Base-by-base conservation (phyloP, 2,797 vertebrate genomes). In the Anguilla marmorata region DNA sequence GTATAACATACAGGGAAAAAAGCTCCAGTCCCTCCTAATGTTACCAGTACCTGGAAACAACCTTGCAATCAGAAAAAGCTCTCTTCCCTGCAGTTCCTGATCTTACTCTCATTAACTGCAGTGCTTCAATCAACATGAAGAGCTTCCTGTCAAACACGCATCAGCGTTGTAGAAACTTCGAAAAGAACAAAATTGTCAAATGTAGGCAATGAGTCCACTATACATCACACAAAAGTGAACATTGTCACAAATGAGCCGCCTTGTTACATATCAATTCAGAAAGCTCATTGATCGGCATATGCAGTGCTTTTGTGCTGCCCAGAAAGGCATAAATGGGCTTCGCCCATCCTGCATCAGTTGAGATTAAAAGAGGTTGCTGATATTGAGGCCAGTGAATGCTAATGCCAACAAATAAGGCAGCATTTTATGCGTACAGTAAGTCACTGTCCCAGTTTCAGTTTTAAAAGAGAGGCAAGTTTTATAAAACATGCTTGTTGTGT, bases 61-160 rank as follows among this genome's bases (percentile, higher is more conserved):
- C 45, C 21, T 14, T 54, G 84, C 82, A 85, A 85, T 84, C 86
- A 89, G 86, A 87, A 82, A 76, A 52, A 54, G 54, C 24, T 63
- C n/a, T 56, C 66, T 50, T 66, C 85, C 86, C 86, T 84, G 60
- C n/a, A 58, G 86, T 41, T 87, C 83, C 88, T 85, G 66, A 89
- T 84, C 54, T 87, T 50, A 85, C 80, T 87, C 54, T 87, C 54
- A 79, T 89, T 82, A 85, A 45, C 66, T 58, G 30, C 63, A 48
- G 24, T 60, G 50, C 52, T 58, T 76, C 76, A 86, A 89, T 84
- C 60, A 74, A 58, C 82, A 30, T 1, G 9, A 85, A 54, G 80
- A 74, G 30, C 41, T 74, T 74, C 66, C 88, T 79, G 54, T 66
- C 63, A 89, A 60, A n/a, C 50, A 37, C 82, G 63, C 60, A 89